Evolutionary conservation across 2,888 invertebrate species (phyloP).

Genomic region (Nesidiocoris tenuis): DNA sequence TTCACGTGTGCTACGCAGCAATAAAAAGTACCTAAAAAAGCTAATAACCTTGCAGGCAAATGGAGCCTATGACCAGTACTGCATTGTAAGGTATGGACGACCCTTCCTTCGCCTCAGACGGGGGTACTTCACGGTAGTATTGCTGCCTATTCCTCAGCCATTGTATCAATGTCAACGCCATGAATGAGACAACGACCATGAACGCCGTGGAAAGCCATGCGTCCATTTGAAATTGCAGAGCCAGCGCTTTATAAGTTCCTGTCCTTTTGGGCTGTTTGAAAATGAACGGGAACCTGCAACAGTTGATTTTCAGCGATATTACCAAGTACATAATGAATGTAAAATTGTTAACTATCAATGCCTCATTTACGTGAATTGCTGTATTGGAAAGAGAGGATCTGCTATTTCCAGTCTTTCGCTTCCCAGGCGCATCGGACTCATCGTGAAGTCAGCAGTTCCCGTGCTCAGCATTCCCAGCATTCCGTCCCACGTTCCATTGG

Average conservation of each 20-base stretch:
- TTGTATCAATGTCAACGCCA: background rate
- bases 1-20: no score
- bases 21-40: no score
- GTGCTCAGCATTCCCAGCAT: slow-evolving; percentile 7
- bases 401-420: slow-evolving; percentile 2
- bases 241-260: slow-evolving; percentile 22
- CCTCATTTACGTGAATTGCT: slow-evolving; percentile 7
- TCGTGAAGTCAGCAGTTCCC: background rate
- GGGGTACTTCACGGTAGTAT: background rate
- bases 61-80: slow-evolving; percentile 9
- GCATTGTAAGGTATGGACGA: background rate
- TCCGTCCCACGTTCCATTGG: slow-evolving; percentile 8
- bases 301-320: background rate
- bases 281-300: slow-evolving; percentile 21
- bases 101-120: background rate
- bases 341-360: no score
- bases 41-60: slow-evolving; percentile 23
- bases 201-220: slow-evolving; percentile 5
- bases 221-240: slow-evolving; percentile 3
- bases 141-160: slow-evolving; percentile 11
- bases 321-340: background rate
- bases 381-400: background rate
- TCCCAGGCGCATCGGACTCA: background rate
- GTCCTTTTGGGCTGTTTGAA: slow-evolving; percentile 26
- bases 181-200: background rate